Evolutionary conservation across 2,113 vertebrate species (phyloP), one percentile per base, ranked within the genome.

Genomic region (Montifringilla adamsi): DNA sequence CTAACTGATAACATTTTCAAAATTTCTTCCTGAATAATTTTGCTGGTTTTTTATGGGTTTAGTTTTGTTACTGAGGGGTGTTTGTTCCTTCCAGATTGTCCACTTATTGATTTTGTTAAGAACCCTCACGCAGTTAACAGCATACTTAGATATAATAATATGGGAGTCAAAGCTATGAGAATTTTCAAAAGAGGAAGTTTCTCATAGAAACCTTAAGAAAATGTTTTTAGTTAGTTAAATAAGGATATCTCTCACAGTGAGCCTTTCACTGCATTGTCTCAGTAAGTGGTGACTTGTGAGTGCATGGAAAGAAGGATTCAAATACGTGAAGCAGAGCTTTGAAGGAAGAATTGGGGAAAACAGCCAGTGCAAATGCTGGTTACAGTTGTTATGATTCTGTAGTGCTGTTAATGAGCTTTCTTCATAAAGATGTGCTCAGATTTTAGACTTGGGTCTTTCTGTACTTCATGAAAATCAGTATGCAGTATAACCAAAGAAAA

Each of bases 211-310:
- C 13, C 5, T 50, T 55, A 43, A 76, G n/a, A 41, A 33, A 86
- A 41, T 0, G 3, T 2, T 33, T 87, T 27, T 66, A 2, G 18
- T 62, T 41, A 59, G 23, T 74, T 76, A 41, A 69, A 33, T 27
- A 28, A 49, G 4, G 39, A 39, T 56, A 7, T 66, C 13, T 79
- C 23, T 80, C 37, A 58, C 37, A 78, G 7, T 31, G n/a, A 87
- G 10, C 6, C 19, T 81, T 87, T 56, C 43, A 55, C 28, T 63
- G 30, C 7, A 14, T 47, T 53, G 5, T 81, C 14, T 77, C 4
- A 19, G 4, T 53, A 74, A 70, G 2, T 27, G 22, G 30, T 10
- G 30, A 30, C 33, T 12, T 70, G 9, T 0, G 0, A 80, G 26
- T 12, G 23, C 7, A 1, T 24, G 16, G 47, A 95, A 87, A 23